Conservation (phyloP, 2,797 vertebrate genomes). For the Pseudopleuronectes americanus region DNA sequence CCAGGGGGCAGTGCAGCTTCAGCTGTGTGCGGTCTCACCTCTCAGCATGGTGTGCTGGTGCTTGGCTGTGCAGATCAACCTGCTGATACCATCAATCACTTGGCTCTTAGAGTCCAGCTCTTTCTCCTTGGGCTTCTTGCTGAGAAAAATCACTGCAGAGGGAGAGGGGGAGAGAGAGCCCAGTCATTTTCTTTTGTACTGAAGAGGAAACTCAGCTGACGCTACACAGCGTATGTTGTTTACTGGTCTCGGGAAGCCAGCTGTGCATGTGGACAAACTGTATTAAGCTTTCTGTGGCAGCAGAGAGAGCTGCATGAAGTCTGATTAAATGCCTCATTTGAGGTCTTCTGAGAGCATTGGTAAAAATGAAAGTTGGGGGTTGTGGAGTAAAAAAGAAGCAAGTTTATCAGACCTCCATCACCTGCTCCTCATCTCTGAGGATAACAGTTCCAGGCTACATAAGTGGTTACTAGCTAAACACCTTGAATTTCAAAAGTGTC, state of each 20-base stretch:
- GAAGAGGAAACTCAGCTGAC: neutral
- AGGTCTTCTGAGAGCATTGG: too few relatives aligned
- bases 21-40: slow-evolving; percentile 57
- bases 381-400: too few relatives aligned
- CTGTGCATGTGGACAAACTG: neutral
- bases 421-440: too few relatives aligned
- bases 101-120: slow-evolving; percentile 89
- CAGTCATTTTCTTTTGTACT: neutral
- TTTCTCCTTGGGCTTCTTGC: slow-evolving; percentile 88
- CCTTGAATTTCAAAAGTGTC: too few relatives aligned
- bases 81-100: slow-evolving; percentile 88
- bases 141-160: slow-evolving; percentile 84
- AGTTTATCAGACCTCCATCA: too few relatives aligned
- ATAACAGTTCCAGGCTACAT: too few relatives aligned
- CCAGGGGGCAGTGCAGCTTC: slow-evolving; percentile 56
- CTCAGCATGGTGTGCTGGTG: slow-evolving; percentile 88
- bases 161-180: too few relatives aligned
- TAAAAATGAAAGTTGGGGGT: too few relatives aligned
- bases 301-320: too few relatives aligned
- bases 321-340: too few relatives aligned
- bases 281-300: too few relatives aligned
- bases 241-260: neutral
- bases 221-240: neutral
- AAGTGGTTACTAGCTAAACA: neutral
- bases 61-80: slow-evolving; percentile 88